Conservation (phyloP, 2,888 invertebrate genomes). For the Bibio marci region DNA sequence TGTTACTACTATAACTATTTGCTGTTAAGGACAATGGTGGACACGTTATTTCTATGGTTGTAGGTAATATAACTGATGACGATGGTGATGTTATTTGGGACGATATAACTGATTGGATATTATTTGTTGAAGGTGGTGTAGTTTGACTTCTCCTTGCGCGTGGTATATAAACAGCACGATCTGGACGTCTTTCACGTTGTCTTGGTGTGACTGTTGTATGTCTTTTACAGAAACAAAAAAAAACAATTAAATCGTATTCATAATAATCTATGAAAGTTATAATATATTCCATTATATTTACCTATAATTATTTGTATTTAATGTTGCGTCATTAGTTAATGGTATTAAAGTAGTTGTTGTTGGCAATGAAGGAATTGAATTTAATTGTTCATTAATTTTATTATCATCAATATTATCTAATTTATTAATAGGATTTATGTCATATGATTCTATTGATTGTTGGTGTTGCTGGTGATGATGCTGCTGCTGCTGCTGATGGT, state of each 20-base stretch:
- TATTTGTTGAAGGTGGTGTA: conserved; percentile 18
- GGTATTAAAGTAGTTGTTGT: no score
- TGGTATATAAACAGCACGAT: conserved; percentile 64
- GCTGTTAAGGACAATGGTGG: no score
- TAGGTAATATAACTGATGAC: not conserved
- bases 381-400: no score
- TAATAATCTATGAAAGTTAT: not conserved
- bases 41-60: no score
- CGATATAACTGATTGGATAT: not conserved
- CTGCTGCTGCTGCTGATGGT: no score
- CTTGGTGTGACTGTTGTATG: not conserved
- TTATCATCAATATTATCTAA: no score
- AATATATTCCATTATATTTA: not conserved
- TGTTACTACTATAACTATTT: not conserved
- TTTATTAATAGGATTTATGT: no score
- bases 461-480: no score
- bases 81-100: not conserved
- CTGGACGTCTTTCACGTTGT: conserved; percentile 43
- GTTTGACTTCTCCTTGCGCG: conserved; percentile 41
- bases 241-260: not conserved
- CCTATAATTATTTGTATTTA: not conserved
- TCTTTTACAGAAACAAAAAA: conserved; percentile 9
- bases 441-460: no score
- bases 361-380: no score
- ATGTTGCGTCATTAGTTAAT: no score